Percentiles rank a stretch among this genome's conserved stretches.
Evolutionary conservation across 1,140 invertebrate genomes (phyloP).

Genomic region (Chlorops oryzae): DNA sequence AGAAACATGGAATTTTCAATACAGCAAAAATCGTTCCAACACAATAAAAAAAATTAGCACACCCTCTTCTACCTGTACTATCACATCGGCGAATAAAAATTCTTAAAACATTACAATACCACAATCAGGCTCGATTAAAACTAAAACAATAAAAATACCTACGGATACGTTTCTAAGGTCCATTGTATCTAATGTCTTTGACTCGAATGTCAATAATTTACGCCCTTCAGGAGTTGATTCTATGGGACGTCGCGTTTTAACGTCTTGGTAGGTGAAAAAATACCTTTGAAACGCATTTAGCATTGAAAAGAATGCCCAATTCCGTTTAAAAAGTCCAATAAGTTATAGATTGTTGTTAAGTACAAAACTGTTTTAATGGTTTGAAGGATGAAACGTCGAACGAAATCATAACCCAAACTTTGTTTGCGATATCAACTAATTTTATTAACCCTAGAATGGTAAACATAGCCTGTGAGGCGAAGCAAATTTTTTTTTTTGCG

Average conservation of each 20-base stretch:
- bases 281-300: background rate
- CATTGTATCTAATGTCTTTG: conserved; percentile 6
- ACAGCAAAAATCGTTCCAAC: background rate
- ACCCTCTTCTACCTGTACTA: background rate
- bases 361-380: no score
- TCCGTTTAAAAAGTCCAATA: background rate
- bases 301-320: background rate
- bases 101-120: background rate
- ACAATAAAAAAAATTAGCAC: background rate
- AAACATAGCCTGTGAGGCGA: no score
- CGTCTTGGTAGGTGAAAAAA: conserved; percentile 14
- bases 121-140: conserved; percentile 13
- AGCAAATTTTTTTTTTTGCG: no score
- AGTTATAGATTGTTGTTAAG: no score
- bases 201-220: conserved; percentile 1
- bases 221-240: conserved; percentile 6
- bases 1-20: background rate
- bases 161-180: conserved; percentile 24
- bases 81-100: background rate
- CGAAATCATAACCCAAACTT: no score
- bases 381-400: no score
- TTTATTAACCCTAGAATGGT: no score
- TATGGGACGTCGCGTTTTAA: conserved; percentile 11
- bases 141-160: conserved; percentile 23
- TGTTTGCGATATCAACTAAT: no score